Percentiles rank a stretch among this genome's conserved stretches.
Conservation (phyloP, 30 jellyfish, hydroid and myxozoan species). For the Aurelia coerulea region DNA sequence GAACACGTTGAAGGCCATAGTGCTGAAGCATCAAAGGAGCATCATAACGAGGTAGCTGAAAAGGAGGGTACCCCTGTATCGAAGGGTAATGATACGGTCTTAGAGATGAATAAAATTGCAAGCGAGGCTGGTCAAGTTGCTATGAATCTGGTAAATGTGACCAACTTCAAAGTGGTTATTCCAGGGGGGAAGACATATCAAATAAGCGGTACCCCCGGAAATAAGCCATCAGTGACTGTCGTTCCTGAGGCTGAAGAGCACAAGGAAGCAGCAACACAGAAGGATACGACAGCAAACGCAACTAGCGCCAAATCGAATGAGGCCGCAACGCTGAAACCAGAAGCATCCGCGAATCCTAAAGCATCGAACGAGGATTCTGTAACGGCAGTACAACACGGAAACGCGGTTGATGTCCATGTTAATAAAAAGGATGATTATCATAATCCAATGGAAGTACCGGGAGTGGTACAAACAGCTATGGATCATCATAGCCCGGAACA, state of each 20-base stretch:
- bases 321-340: not conserved
- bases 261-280: conserved; percentile 4
- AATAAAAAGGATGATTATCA: conserved; percentile 16
- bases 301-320: conserved; percentile 15
- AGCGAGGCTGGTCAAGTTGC: conserved; percentile 74
- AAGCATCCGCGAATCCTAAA: not conserved
- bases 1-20: conserved; percentile 43
- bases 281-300: conserved; percentile 20
- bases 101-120: conserved; percentile 75
- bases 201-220: conserved; percentile 69
- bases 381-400: conserved; percentile 55
- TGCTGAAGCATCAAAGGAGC: conserved; percentile 15
- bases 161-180: conserved; percentile 79
- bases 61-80: conserved; percentile 11
- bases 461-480: conserved; percentile 36
- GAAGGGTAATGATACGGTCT: conserved; percentile 66
- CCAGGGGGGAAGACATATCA: conserved; percentile 89
- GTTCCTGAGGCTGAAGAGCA: conserved; percentile 42
- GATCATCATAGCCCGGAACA: conserved; percentile 26
- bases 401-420: conserved; percentile 52
- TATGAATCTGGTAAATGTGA: conserved; percentile 77
- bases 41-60: conserved; percentile 5
- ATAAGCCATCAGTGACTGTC: conserved; percentile 67
- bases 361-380: conserved; percentile 14
- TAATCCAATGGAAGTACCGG: conserved; percentile 23